Base-by-base conservation (phyloP, 1,140 invertebrate species). In the Ptiloglossa arizonensis region DNA sequence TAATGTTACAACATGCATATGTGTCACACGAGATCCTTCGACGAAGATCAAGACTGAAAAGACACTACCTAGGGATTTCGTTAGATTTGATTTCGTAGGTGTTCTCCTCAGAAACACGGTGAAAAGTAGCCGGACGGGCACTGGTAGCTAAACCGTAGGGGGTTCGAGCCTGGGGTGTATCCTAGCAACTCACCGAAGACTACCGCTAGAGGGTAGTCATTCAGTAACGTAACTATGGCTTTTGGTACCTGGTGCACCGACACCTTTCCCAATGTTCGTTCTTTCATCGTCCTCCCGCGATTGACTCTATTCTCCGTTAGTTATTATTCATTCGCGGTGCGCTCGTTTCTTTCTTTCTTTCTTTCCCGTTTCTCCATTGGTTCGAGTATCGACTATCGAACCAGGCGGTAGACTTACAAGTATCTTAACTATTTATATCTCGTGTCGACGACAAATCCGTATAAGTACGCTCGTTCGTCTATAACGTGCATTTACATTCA, bases 131-230 rank as follows among this genome's bases (percentile, higher is more conserved):
- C 70, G 35, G 71, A 69, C 80, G 68, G 60, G 72, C 64, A 63
- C 57, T 46, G 76, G 73, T 78, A 81, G 72, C 50, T 32, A 15
- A 76, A 76, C 46, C 44, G 73, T 76, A 57, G 73, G 76, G 78
- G 79, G 80, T 86, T 84, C 71, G 81, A 86, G 66, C 80, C 69
- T 83, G 79, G 89, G 89, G 89, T 89, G 89, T 90, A 87, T 88
- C 89, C 89, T 90, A 90, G 89, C 89, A 90, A 90, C 89, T 83
- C 87, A 84, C 62, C 75, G 81, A 88, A 89, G 27, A 32, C 27
- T 57, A 62, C 74, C 75, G 82, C 86, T 85, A 59, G 80, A 81
- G 87, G 85, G 86, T 87, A 73, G 82, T 80, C 70, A 67, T 66
- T 75, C 88, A 89, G 85, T 87, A 75, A 87, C 85, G 88, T 88